Evolutionary conservation across 2,888 invertebrate genomes (phyloP).

Genomic region (Ennomos erosarius): DNA sequence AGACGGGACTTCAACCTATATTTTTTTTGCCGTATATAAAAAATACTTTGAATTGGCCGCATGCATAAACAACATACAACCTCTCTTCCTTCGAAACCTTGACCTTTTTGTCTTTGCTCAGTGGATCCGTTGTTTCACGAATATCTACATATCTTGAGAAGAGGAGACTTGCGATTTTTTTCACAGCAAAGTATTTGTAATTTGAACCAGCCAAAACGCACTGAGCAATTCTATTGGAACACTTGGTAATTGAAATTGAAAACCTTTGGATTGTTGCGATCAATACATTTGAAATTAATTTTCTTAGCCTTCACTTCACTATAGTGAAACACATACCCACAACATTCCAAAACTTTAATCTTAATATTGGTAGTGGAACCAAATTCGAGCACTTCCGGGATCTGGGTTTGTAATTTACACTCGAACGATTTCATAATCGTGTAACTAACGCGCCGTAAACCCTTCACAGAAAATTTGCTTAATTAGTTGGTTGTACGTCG

Average conservation of each 20-base stretch:
- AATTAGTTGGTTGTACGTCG: constrained; percentile 18
- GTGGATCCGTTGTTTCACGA: not conserved
- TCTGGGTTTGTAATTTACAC: constrained; percentile 17
- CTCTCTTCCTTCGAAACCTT: not conserved
- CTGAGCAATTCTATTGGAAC: too few relatives aligned
- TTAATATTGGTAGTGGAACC: too few relatives aligned
- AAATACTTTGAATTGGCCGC: not conserved
- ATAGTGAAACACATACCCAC: too few relatives aligned
- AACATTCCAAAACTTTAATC: not conserved
- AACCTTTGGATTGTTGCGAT: too few relatives aligned
- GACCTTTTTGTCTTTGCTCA: too few relatives aligned
- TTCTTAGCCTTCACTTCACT: too few relatives aligned
- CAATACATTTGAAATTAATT: too few relatives aligned
- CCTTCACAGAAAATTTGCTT: constrained; percentile 41
- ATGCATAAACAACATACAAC: not conserved
- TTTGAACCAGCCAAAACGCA: too few relatives aligned
- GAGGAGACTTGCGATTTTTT: too few relatives aligned
- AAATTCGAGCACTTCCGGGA: constrained; percentile 5
- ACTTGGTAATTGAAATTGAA: too few relatives aligned
- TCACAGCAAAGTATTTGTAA: too few relatives aligned
- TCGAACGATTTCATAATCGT: constrained; percentile 39
- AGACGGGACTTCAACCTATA: not conserved
- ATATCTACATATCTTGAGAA: too few relatives aligned
- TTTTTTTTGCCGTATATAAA: not conserved
- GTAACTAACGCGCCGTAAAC: constrained; percentile 42